Evolutionary conservation across 2,888 invertebrate species (phyloP).

Genomic region (Rotaria socialis): DNA sequence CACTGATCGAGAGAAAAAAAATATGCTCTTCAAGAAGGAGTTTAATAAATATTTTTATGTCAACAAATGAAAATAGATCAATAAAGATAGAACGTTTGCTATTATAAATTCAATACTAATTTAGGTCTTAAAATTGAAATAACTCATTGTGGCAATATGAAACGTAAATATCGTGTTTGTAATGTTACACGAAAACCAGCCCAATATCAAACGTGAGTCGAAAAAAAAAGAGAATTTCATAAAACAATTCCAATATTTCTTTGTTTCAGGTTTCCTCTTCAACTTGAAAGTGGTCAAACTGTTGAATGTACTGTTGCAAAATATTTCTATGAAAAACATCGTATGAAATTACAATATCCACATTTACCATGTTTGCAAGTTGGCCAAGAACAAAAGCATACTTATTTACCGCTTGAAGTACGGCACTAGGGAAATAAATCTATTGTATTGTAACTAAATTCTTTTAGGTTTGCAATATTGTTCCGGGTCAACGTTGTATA

Average conservation of each 20-base stretch:
- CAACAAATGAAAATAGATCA: too few species aligned
- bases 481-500: conserved; percentile 96
- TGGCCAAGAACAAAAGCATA: conserved; percentile 99
- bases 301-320: conserved; percentile 99
- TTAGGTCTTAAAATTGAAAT: conserved; percentile 87
- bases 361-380: conserved; percentile 98
- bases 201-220: conserved; percentile 85
- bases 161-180: conserved; percentile 96
- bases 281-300: conserved; percentile 98
- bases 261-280: conserved; percentile 73
- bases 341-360: conserved; percentile 88
- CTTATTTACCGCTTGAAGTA: conserved; percentile 90
- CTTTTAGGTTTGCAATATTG: conserved; percentile 71
- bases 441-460: too few species aligned
- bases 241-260: background rate
- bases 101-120: too few species aligned
- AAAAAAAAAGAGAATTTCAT: background rate
- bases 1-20: too few species aligned
- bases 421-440: background rate
- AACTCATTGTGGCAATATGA: conserved; percentile 97
- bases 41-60: too few species aligned
- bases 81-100: too few species aligned
- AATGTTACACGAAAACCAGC: conserved; percentile 97
- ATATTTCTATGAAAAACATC: conserved; percentile 98
- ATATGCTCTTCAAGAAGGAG: too few species aligned